These are phyloP conservation scores for Synanthedon formicaeformis DNA, from an alignment of 2,888 invertebrate genomes.

Conservation along the genomic window DNA sequence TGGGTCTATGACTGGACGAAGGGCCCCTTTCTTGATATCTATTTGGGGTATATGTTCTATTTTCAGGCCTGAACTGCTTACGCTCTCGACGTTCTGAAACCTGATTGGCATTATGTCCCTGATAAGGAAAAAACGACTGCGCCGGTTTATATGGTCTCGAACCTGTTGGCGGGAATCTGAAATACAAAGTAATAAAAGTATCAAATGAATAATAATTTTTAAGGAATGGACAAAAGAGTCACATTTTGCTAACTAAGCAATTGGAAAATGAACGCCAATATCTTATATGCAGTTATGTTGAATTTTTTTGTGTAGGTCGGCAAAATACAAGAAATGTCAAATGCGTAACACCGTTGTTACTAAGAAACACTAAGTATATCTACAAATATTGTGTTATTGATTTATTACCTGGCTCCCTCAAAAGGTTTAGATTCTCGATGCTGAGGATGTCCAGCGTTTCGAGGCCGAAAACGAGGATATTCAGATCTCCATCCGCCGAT, in stretches of 20 bases:
- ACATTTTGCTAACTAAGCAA: not conserved
- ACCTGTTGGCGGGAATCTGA: conserved; percentile 40
- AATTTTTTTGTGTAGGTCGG: not conserved
- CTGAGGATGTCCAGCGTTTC: conserved; percentile 36
- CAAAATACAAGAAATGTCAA: not conserved
- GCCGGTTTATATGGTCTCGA: conserved; percentile 21
- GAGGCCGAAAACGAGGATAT: conserved; percentile 50
- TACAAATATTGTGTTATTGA: not conserved
- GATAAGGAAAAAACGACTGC: not conserved
- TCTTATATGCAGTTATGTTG: not conserved
- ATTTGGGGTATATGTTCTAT: conserved; percentile 17
- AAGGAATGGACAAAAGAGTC: not conserved
- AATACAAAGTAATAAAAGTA: conserved; percentile 11
- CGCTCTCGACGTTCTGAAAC: conserved; percentile 23
- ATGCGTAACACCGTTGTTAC: not conserved
- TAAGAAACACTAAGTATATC: not conserved
- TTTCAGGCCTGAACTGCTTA: conserved; percentile 23
- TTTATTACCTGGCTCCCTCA: conserved; percentile 34
- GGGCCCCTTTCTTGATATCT: conserved; percentile 25
- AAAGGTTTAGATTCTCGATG: conserved; percentile 35
- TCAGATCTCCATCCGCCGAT: conserved; percentile 58
- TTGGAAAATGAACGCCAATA: not conserved
- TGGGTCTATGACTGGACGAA: conserved; percentile 17
- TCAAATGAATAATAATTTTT: not conserved
- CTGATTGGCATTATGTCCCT: conserved; percentile 7